phyloP scores from a whole-genome alignment of 2,797 vertebrate genomes.

The Hoplostethus mediterraneus region DNA sequence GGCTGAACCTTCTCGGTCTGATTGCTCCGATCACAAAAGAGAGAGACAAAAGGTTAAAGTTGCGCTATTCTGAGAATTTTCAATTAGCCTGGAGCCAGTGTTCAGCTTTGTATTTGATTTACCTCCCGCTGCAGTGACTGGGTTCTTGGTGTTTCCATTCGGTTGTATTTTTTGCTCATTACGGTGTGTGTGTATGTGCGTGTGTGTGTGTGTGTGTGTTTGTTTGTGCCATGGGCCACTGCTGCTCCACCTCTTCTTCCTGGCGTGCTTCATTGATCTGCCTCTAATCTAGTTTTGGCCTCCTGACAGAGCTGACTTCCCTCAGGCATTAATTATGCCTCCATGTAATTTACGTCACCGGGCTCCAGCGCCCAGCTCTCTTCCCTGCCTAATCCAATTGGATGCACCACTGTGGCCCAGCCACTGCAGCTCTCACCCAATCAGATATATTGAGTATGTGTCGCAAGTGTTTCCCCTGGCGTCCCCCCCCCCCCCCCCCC shows the following conservation, averaged over 20 bases:
- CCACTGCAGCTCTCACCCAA: constrained; percentile 73
- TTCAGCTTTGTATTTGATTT: constrained; percentile 34
- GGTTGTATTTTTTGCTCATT: constrained; percentile 31
- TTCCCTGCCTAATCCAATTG: constrained; percentile 77
- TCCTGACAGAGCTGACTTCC: constrained; percentile 72
- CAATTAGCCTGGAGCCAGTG: constrained; percentile 34
- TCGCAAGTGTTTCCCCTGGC: constrained; percentile 71
- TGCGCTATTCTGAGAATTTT: constrained; percentile 39
- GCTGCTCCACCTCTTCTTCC: constrained; percentile 58
- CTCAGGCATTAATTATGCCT: constrained; percentile 86
- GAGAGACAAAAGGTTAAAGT: constrained; percentile 47
- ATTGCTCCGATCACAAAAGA: constrained; percentile 41
- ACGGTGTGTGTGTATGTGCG: constrained; percentile 20
- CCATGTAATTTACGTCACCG: constrained; percentile 78
- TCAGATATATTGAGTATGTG: constrained; percentile 84
- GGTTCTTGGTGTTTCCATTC: background rate
- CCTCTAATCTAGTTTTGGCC: constrained; percentile 80
- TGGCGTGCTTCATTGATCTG: constrained; percentile 79
- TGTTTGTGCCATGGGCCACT: constrained; percentile 37
- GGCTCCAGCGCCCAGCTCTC: constrained; percentile 59
- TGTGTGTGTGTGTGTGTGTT: constrained; percentile 27
- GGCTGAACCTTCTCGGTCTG: constrained; percentile 10
- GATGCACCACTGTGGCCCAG: constrained; percentile 69
- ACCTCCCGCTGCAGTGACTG: constrained; percentile 14
- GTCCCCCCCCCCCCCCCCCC: constrained; percentile 20